Evolutionary conservation across 2,888 invertebrate genomes (phyloP), one percentile per base, ranked within the genome.

Genomic region (Drosophila formosana): DNA sequence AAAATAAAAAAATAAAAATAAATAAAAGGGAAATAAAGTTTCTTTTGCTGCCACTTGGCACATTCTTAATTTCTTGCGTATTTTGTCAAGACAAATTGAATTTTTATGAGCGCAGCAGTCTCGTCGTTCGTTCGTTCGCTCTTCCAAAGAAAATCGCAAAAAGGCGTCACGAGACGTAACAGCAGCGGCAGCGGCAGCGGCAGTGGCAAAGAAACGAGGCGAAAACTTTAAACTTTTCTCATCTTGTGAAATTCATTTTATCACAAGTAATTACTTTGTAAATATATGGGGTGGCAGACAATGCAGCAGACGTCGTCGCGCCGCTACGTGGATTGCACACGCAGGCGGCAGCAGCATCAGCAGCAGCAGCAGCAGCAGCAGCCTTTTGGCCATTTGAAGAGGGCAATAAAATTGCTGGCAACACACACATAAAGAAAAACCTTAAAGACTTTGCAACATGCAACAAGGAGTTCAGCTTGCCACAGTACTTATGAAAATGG

Each of bases 201-300:
- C 61, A 65, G 52, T 58, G 56, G 41, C 61, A 60, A 50, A 45
- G 53, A 53, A 32, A 55, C 34, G 50, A 78, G 60, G 60, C 58
- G 75, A 80, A 89, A 88, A 86, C 88, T 89, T 85, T 86, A 88
- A 86, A 86, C 85, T 89, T 86, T 89, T 89, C 88, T 90, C 88
- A 89, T 89, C 88, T 90, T 79, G 82, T 78, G 87, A 89, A 90
- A 86, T 88, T 86, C 84, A 84, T 88, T 89, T 89, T 89, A 90
- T 89, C 90, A 86, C 88, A 88, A 89, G 85, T 90, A 89, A 89
- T 90, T 90, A 90, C 90, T 89, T 89, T 88, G 90, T 88, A 90
- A 89, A 89, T 86, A 89, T 80, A 77, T 84, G 73, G 79, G 70
- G 68, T 66, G 63, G 64, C 61, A 71, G 78, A 82, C 77, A 75